Base-by-base conservation (phyloP, 2,113 vertebrate genomes). In the Pogonocichla stellata region DNA sequence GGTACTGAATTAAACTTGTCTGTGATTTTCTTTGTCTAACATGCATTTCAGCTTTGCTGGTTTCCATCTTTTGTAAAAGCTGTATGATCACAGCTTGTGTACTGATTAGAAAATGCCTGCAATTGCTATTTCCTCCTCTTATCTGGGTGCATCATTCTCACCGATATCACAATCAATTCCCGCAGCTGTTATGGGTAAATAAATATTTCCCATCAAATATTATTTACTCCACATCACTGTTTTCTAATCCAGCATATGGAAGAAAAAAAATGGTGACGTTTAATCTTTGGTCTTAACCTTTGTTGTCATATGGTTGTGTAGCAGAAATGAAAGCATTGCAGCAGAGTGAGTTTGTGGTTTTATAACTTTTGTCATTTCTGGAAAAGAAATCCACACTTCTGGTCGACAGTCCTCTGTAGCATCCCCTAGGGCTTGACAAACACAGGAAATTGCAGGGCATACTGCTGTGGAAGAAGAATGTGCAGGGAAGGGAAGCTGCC, bases 391-490 rank as follows among this genome's bases (percentile, higher is more conserved):
- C 10, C 28, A 31, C 8, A 12, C 66, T 93, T 93, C 72, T 90
- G 74, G 28, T 86, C 7, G 1, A 34, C 48, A 85, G 58, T 34
- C 36, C 45, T 92, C 70, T 85, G 71, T 26, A 81, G 54, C 62
- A 78, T 71, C 48, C 86, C 69, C 24, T 19, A 45, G 75, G 75
- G 60, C 64, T 51, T 93, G 53, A 74, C 60, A 94, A 82, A 69
- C 51, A 90, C 45, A 88, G 88, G 86, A 96, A 91, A 96, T 90
- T 65, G 50, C 34, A 75, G 89, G 84, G 50, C 78, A 42, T 38
- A 9, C 13, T 64, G 69, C 47, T 82, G 50, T 23, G 69, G 58
- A n/a, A 66, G 83, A 40, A 75, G 70, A 72, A 87, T 6, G 51
- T 29, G 53, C 64, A 29, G 51, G 56, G 57, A 69, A 58, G 64